Base-by-base conservation (phyloP, 1,140 invertebrate species). In the Camponotus pennsylvanicus region DNA sequence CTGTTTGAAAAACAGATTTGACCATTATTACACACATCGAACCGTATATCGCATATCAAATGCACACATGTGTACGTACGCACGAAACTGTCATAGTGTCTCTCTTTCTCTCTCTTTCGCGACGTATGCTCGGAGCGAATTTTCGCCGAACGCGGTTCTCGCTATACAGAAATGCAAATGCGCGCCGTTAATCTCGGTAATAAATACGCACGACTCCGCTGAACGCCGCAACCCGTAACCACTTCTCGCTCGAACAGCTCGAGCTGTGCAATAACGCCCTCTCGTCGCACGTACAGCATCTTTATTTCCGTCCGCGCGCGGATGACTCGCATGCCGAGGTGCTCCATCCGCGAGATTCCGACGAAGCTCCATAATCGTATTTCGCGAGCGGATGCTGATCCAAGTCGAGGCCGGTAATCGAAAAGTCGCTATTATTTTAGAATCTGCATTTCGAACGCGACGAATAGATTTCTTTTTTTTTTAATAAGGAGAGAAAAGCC, bases 111-210 rank as follows among this genome's bases (percentile, higher is more conserved):
- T 32, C 34, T n/a, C 64, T 55, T 27, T 4, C 57, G 11, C 45
- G n/a, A 6, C 67, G 15, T 32, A 40, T 37, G 32, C 71, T 69
- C 66, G 21, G 49, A 37, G 45, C 79, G 45, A 84, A 32, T 88
- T 87, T 87, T 84, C 85, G 45, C 71, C 79, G 42, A 55, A 18
- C 82, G 27, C 69, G 59, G 15, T 37, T 57, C 67, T 40, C 70
- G 34, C 61, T 70, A 76, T 69, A 73, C 42, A 61, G 63, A 87
- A 64, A 88, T 89, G 86, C 86, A 88, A 89, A 89, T 88, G 88
- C 80, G 13, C 40, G 52, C 42, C 86, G 87, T 88, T 88, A 89
- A 89, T 89, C 87, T 64, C 61, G 76, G 70, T 76, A 88, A 88
- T 89, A 89, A 89, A 89, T 88, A 86, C 76, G 61, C 73, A 34